Evolutionary conservation across 2,797 vertebrate species (phyloP).

Genomic region (Astyanax mexicanus): DNA sequence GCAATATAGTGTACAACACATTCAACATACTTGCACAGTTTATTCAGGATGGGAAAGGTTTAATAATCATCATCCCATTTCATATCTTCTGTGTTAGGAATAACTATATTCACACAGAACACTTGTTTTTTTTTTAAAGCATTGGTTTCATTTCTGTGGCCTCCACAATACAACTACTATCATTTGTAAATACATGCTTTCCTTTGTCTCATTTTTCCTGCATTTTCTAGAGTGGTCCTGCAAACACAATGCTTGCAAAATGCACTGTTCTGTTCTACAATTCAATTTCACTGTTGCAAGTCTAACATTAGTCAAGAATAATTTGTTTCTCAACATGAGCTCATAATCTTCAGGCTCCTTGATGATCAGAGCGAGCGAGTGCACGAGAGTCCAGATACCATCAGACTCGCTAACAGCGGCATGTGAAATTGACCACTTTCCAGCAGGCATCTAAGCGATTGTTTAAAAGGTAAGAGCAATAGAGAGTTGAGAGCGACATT

Average conservation of each 20-base stretch:
- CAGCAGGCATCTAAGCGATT: not conserved
- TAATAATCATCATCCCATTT: not conserved
- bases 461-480: not conserved
- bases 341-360: not conserved
- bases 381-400: not conserved
- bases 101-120: not conserved
- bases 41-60: too few species aligned
- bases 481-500: conserved; percentile 7
- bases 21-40: too few species aligned
- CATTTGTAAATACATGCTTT: not conserved
- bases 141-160: not conserved
- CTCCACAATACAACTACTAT: not conserved
- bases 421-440: conserved; percentile 25
- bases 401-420: not conserved
- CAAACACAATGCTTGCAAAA: not conserved
- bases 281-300: not conserved
- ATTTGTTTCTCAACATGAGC: not conserved
- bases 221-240: not conserved
- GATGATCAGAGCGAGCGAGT: conserved; percentile 8
- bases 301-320: not conserved
- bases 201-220: not conserved
- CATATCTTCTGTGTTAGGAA: not conserved
- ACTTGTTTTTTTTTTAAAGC: not conserved
- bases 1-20: too few species aligned
- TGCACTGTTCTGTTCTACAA: not conserved